Base-by-base conservation (phyloP, 2,113 vertebrate species). In the Scophthalmus maximus region DNA sequence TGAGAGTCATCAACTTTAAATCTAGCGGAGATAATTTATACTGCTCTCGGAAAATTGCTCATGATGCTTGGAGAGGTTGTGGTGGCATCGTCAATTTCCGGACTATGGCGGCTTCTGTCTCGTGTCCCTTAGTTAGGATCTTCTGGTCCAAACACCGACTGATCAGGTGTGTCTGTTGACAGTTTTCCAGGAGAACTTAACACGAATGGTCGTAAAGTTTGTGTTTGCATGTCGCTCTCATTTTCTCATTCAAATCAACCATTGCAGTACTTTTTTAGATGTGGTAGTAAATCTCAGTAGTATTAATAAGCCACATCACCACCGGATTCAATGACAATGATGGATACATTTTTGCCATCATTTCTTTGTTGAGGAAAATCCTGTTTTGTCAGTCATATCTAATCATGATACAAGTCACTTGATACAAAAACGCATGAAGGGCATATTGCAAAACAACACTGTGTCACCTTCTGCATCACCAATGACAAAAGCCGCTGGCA, bases 301-400 rank as follows among this genome's bases (percentile, higher is more conserved):
- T n/a, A n/a, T n/a, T n/a, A 14, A 38, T 12, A 10, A 38, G 36
- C 12, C 12, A 14, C 36, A 3, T 38, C 36, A 38, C 12, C 12
- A 38, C 36, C 36, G n/a, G n/a, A n/a, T n/a, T n/a, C n/a, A n/a
- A n/a, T n/a, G n/a, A n/a, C n/a, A n/a, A n/a, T n/a, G n/a, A n/a
- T n/a, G n/a, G n/a, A n/a, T n/a, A n/a, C n/a, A n/a, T n/a, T n/a
- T n/a, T n/a, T n/a, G n/a, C n/a, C n/a, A n/a, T n/a, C n/a, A n/a
- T n/a, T n/a, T n/a, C 38, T 0, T 23, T 58, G 55, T 29, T 49
- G 23, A n/a, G n/a, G 6, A 52, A 55, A 42, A 32, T 26, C 52
- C 40, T 23, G 42, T 75, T 46, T 67, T 66, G 60, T 38, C 9
- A 50, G 23, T 36, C 36, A 47, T n/a, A n/a, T 27, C 17, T 1